A percentile compares a stretch with the other conserved stretches of the same genome.
These are phyloP conservation scores for Hypsibius dujardini DNA, from an alignment of 1,140 invertebrate species.

Conservation along the genomic window DNA sequence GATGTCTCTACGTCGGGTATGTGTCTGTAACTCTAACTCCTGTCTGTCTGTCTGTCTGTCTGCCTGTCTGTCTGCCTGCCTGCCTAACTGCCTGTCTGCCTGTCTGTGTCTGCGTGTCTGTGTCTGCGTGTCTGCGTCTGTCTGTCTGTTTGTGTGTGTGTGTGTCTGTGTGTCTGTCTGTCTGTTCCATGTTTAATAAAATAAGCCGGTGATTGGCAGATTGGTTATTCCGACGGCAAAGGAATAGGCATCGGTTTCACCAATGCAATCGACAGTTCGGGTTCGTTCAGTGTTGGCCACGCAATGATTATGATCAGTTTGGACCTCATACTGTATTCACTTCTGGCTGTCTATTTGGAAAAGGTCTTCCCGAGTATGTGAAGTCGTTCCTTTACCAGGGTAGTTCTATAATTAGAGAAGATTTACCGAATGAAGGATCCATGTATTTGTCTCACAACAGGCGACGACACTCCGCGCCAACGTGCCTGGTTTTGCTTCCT, in stretches of 20 bases:
- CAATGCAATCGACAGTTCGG: background rate
- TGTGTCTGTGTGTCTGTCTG: background rate
- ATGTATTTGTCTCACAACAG: background rate
- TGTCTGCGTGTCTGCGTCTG: no score
- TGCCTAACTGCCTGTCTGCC: no score
- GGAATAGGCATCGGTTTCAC: background rate
- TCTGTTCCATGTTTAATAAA: background rate
- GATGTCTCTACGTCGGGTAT: background rate
- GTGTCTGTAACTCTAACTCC: no score
- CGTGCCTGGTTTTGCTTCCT: background rate
- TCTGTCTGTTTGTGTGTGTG: no score
- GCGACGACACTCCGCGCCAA: background rate
- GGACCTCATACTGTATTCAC: background rate
- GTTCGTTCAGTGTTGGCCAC: background rate
- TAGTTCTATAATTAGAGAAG: no score
- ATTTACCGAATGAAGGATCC: no score
- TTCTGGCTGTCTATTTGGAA: background rate
- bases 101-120: no score
- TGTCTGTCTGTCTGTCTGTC: no score
- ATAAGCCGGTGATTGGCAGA: background rate
- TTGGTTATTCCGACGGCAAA: background rate
- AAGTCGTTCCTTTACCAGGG: background rate
- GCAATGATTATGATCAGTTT: background rate
- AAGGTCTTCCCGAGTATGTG: constrained; percentile 5
- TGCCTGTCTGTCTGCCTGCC: no score